Evolutionary conservation across 2,797 vertebrate genomes (phyloP), one percentile per base, ranked within the genome.

Genomic region (Acrossocheilus wenchowensis): DNA sequence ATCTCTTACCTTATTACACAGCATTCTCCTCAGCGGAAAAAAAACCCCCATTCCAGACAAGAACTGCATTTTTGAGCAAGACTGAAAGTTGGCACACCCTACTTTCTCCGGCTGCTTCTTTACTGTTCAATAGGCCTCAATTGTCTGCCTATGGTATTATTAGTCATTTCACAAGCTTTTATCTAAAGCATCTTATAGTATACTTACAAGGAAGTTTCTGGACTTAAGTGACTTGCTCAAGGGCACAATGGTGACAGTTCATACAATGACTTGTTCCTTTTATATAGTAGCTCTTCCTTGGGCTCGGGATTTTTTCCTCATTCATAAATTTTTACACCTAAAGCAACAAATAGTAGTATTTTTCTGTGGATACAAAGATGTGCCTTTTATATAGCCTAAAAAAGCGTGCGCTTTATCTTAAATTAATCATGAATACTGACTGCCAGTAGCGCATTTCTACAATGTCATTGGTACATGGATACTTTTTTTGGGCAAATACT

Each of bases 1-100:
- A 78, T 74, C 0, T 74, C 78, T 39, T 23, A 34, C 15, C 21
- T 57, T 45, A 50, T 57, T 45, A 50, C 73, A n/a, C 52, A 60
- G 12, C 23, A 82, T 69, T 73, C 36, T 81, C 21, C 11, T 66
- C 62, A 82, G 72, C 68, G 39, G 71, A 89, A 36, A 84, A 81
- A 19, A 4, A 17, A 14, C 34, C 34, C 41, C 68, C 54, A 83
- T 86, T 86, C 81, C 41, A n/a, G 26, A 34, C 54, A 39, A 43
- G 23, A 19, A 66, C 14, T 45, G 39, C 64, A 60, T 80, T 80
- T 85, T 72, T 79, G 23, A 60, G 21, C 39, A 45, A 36, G 64
- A 80, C 4, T 45, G 8, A 85, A 72, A 48, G 21, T 72, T 72
- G 66, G 11, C 74, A 64, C 69, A 6, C 81, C 68, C 50, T 64